phyloP scores from a whole-genome alignment of 1,140 invertebrate genomes.

The Antheraea pernyi region DNA sequence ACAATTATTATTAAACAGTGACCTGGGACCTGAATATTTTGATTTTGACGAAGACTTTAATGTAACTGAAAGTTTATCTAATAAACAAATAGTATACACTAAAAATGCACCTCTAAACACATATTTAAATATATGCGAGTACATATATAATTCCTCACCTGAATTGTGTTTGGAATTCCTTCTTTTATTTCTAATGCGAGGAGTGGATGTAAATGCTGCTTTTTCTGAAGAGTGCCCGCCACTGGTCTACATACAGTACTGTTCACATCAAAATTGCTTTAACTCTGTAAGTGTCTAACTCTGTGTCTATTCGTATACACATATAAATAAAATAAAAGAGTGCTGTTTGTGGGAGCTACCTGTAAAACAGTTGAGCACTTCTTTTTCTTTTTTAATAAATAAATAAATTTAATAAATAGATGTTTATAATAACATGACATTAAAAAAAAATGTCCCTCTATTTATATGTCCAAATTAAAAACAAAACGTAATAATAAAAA shows the following conservation, averaged over 20 bases:
- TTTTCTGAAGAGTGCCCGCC: slow-evolving; percentile 69
- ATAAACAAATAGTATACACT: slow-evolving; percentile 38
- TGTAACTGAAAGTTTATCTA: slow-evolving; percentile 55
- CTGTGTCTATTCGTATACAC: too few relatives aligned
- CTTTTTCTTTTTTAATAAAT: too few relatives aligned
- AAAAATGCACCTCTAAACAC: slow-evolving; percentile 64
- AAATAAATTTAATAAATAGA: too few relatives aligned
- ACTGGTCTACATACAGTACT: slow-evolving; percentile 69
- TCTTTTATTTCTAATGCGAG: slow-evolving; percentile 65
- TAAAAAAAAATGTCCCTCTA: too few relatives aligned
- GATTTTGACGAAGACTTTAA: slow-evolving; percentile 57
- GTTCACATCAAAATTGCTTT: slow-evolving; percentile 56
- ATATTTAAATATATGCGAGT: slow-evolving; percentile 69
- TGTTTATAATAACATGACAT: too few relatives aligned
- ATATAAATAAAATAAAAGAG: not conserved
- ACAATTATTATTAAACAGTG: slow-evolving; percentile 53
- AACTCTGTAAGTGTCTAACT: slow-evolving; percentile 56
- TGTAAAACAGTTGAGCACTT: too few relatives aligned
- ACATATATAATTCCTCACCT: slow-evolving; percentile 62
- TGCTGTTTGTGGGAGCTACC: not conserved
- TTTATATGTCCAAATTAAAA: too few relatives aligned
- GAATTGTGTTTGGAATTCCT: slow-evolving; percentile 65
- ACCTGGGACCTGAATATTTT: slow-evolving; percentile 69
- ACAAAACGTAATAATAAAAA: too few relatives aligned
- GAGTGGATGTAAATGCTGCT: slow-evolving; percentile 59